A percentile compares a stretch with the other conserved stretches of the same genome.
These are phyloP conservation scores for Pachyrhynchus sulphureomaculatus DNA, from an alignment of 1,140 invertebrate species.

Conservation along the genomic window DNA sequence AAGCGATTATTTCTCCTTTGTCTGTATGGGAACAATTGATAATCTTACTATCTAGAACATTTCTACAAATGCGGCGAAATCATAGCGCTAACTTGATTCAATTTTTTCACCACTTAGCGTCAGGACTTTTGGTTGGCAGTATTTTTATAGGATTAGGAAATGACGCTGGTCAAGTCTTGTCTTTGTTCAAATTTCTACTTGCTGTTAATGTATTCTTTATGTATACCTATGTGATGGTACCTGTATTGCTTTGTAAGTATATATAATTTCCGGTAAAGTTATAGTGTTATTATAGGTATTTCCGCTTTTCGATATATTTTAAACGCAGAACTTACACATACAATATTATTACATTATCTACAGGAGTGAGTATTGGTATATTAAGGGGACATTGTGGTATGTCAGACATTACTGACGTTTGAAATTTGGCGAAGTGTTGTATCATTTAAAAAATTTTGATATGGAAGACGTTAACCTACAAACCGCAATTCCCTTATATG, in stretches of 20 bases:
- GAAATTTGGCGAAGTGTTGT: too few species aligned
- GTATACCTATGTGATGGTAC: conserved; percentile 64
- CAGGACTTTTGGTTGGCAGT: conserved; percentile 56
- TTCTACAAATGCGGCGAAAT: conserved; percentile 58
- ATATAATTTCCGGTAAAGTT: too few species aligned
- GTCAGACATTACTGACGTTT: too few species aligned
- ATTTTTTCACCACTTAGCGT: conserved; percentile 57
- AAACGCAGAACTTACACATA: background rate
- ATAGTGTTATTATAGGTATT: too few species aligned
- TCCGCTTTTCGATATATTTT: background rate
- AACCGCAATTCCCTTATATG: too few species aligned
- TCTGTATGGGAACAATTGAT: conserved; percentile 57
- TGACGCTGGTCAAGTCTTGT: conserved; percentile 54
- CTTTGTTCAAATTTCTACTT: conserved; percentile 62
- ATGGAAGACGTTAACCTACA: too few species aligned
- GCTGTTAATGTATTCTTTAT: conserved; percentile 61
- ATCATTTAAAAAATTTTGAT: too few species aligned
- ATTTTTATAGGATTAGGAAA: conserved; percentile 60
- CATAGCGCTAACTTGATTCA: conserved; percentile 59
- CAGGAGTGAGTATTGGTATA: too few species aligned
- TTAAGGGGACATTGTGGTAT: too few species aligned
- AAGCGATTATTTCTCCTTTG: conserved; percentile 54
- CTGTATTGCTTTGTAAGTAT: conserved; percentile 60
- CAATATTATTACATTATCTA: too few species aligned
- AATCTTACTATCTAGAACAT: conserved; percentile 56